Conservation (phyloP, 1,140 invertebrate species). For the Pogonognathellus flavescens region DNA sequence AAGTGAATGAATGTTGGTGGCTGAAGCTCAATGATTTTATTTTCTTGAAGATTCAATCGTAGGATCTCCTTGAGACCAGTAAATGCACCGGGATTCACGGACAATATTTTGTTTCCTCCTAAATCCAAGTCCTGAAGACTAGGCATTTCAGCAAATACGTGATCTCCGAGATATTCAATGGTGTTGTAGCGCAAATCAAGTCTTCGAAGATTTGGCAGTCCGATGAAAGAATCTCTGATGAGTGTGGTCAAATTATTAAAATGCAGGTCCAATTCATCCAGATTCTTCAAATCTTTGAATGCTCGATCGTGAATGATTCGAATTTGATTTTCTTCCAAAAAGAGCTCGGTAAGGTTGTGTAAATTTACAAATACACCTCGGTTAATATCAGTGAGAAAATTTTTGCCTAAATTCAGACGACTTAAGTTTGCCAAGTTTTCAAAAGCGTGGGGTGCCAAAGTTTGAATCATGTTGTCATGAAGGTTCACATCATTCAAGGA, state of each 20-base stretch:
- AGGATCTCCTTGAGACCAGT: conserved; percentile 78
- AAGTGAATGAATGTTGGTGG: conserved; percentile 78
- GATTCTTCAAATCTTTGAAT: conserved; percentile 76
- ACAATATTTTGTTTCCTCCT: conserved; percentile 79
- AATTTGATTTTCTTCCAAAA: conserved; percentile 80
- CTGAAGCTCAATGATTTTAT: conserved; percentile 78
- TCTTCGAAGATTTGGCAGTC: conserved; percentile 75
- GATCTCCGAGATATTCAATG: conserved; percentile 80
- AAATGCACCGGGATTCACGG: conserved; percentile 80
- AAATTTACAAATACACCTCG: conserved; percentile 79
- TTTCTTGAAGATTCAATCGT: conserved; percentile 79
- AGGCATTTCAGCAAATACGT: conserved; percentile 81
- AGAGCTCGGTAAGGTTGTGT: conserved; percentile 77
- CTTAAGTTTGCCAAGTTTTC: conserved; percentile 77
- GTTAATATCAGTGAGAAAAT: conserved; percentile 79
- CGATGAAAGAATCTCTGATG: conserved; percentile 79
- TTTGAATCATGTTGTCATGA: conserved; percentile 78
- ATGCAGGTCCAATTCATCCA: conserved; percentile 79
- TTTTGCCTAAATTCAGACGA: conserved; percentile 79
- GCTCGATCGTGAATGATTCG: conserved; percentile 79
- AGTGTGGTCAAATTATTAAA: conserved; percentile 79
- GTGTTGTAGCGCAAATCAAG: conserved; percentile 80
- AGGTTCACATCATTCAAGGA: conserved; percentile 74
- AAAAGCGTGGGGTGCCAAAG: conserved; percentile 77
- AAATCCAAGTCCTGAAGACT: conserved; percentile 80